These are phyloP conservation scores for Callospermophilus lateralis DNA, from an alignment of 2,113 vertebrate genomes.

Conservation along the genomic window DNA sequence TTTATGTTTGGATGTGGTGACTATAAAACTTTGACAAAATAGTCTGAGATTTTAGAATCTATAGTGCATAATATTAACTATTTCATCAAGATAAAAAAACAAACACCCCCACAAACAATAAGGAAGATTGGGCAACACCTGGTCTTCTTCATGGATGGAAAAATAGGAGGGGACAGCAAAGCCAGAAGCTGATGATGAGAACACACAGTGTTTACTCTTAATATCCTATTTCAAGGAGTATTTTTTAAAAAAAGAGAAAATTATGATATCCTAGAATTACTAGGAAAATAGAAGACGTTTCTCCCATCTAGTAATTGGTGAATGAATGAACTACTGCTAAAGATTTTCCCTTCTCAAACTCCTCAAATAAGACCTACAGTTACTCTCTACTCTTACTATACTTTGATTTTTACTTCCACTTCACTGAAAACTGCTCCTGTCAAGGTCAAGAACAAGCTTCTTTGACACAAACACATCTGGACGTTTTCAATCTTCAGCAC, in stretches of 20 bases:
- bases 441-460: background rate
- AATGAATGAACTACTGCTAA: background rate
- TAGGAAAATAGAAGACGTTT: background rate
- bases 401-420: background rate
- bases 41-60: background rate
- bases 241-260: constrained; percentile 23
- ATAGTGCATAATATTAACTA: background rate
- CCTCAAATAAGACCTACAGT: background rate
- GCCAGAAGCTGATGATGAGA: background rate
- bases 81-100: background rate
- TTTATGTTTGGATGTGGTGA: background rate
- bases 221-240: background rate
- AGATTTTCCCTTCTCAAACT: background rate
- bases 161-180: accelerated
- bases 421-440: background rate
- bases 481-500: background rate
- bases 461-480: background rate
- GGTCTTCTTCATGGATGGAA: background rate
- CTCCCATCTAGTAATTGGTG: background rate
- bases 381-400: background rate
- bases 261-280: background rate
- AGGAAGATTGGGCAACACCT: background rate
- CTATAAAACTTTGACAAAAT: background rate
- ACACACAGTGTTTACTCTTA: background rate
- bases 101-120: too few species aligned